phyloP scores from a whole-genome alignment of 2,888 invertebrate species.

The Escarpia spicata region DNA sequence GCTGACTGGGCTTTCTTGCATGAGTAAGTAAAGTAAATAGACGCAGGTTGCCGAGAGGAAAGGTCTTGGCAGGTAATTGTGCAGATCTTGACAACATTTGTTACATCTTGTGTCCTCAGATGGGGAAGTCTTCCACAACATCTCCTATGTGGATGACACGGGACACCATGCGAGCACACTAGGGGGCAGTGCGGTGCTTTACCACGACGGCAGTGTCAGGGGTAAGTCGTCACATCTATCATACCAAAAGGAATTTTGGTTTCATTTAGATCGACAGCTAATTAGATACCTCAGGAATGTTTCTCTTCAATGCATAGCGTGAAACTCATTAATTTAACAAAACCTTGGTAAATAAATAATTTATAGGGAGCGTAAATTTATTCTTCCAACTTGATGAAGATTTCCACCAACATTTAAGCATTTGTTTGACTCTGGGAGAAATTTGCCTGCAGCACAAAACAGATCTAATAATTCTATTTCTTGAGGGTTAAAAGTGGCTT shows the following conservation, averaged over 20 bases:
- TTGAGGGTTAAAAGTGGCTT: background rate
- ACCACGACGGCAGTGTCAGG: background rate
- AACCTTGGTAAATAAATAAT: too few relatives aligned
- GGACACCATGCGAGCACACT: constrained; percentile 7
- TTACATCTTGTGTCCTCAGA: background rate
- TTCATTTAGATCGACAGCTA: too few relatives aligned
- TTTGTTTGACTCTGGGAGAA: background rate
- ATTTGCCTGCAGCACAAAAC: background rate
- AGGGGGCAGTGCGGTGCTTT: background rate
- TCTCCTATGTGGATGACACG: background rate
- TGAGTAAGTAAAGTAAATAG: too few relatives aligned
- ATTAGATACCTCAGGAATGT: too few relatives aligned
- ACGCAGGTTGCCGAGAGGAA: too few relatives aligned
- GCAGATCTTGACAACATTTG: background rate
- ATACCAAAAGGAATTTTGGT: background rate
- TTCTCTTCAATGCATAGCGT: too few relatives aligned
- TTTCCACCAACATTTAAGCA: too few relatives aligned
- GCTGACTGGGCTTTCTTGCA: too few relatives aligned
- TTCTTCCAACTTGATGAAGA: too few relatives aligned
- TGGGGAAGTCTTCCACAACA: background rate
- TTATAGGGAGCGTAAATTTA: too few relatives aligned
- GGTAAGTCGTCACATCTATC: background rate
- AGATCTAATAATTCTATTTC: background rate
- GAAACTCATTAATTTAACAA: too few relatives aligned
- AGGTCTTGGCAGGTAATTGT: background rate